These are phyloP conservation scores for Acleris holmiana DNA, from an alignment of 2,888 invertebrate species.

Conservation along the genomic window DNA sequence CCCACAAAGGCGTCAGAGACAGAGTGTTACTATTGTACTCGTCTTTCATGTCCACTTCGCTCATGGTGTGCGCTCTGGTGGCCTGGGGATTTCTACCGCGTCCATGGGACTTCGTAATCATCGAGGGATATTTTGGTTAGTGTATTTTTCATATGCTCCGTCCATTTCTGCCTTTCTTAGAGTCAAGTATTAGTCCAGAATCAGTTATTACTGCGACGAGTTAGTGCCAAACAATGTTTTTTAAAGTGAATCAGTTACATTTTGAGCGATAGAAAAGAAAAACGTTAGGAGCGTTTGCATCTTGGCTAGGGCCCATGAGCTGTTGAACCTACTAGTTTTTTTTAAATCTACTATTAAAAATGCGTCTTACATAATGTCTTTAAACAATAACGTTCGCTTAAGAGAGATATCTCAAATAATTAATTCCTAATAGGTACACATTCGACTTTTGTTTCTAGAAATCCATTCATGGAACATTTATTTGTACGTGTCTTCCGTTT, in stretches of 20 bases:
- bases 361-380: neutral
- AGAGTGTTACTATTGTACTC: constrained; percentile 50
- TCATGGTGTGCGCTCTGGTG: constrained; percentile 50
- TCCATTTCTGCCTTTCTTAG: too few relatives aligned
- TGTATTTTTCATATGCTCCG: neutral
- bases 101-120: constrained; percentile 46
- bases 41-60: constrained; percentile 52
- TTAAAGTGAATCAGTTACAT: too few relatives aligned
- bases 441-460: constrained; percentile 46
- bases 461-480: constrained; percentile 65
- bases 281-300: too few relatives aligned
- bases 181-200: too few relatives aligned
- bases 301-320: too few relatives aligned
- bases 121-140: constrained; percentile 57
- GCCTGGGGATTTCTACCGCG: constrained; percentile 57
- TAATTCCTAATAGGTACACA: too few relatives aligned
- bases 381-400: neutral
- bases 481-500: constrained; percentile 55
- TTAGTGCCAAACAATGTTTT: too few relatives aligned
- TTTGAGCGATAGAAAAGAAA: too few relatives aligned
- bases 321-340: too few relatives aligned
- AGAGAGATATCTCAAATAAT: neutral
- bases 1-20: constrained; percentile 54
- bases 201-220: too few relatives aligned
- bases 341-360: too few relatives aligned